These are phyloP conservation scores for Drosophila eohydei DNA, from an alignment of 2,888 invertebrate genomes.

Conservation along the genomic window DNA sequence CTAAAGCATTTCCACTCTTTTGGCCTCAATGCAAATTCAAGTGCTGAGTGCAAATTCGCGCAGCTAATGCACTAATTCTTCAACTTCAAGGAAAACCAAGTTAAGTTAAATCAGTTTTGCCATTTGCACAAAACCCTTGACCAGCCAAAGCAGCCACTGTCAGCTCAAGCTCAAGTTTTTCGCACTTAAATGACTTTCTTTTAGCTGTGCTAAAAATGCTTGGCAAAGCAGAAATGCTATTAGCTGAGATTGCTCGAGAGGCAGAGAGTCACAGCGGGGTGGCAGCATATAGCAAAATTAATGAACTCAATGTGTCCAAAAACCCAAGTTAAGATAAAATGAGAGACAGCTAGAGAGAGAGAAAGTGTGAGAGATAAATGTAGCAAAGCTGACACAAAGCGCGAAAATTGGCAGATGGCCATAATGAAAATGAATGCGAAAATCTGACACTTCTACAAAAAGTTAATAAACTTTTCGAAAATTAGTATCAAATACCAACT, in stretches of 20 bases:
- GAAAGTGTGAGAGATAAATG: slow-evolving; percentile 20
- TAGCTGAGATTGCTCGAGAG: slow-evolving; percentile 7
- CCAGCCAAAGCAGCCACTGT: not conserved
- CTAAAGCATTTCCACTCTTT: not conserved
- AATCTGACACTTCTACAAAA: slow-evolving; percentile 10
- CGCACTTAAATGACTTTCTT: slow-evolving; percentile 46
- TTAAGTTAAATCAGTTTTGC: slow-evolving; percentile 44
- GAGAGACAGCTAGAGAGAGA: not conserved
- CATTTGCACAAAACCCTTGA: slow-evolving; percentile 5
- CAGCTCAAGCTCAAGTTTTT: slow-evolving; percentile 19
- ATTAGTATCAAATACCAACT: slow-evolving; percentile 1
- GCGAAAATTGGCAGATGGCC: slow-evolving; percentile 46
- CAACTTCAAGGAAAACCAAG: slow-evolving; percentile 25
- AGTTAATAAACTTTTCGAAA: not conserved
- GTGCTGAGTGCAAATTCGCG: not conserved
- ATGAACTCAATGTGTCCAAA: slow-evolving; percentile 43
- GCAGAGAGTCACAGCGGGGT: not conserved
- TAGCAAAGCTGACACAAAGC: slow-evolving; percentile 20
- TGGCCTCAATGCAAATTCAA: not conserved
- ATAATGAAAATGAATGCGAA: slow-evolving; percentile 40
- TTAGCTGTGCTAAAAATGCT: slow-evolving; percentile 14
- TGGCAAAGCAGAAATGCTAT: slow-evolving; percentile 27
- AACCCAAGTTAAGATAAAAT: not conserved
- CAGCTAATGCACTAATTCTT: slow-evolving; percentile 8
- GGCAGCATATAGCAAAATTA: slow-evolving; percentile 36